Base-by-base conservation (phyloP, 2,888 invertebrate species). In the Diarsia mendica region DNA sequence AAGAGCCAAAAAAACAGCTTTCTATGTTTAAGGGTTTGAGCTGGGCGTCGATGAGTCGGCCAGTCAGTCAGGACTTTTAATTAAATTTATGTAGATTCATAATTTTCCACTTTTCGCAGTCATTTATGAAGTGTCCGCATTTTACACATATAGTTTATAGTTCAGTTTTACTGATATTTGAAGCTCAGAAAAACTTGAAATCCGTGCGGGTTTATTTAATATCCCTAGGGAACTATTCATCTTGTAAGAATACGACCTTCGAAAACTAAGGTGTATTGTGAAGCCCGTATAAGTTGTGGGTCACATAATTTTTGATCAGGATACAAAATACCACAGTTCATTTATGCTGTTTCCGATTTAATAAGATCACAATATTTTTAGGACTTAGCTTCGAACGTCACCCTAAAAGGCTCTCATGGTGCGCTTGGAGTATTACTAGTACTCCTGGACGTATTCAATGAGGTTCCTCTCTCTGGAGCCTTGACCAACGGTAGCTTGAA, bases 171-270 rank as follows among this genome's bases (percentile, higher is more conserved):
- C 51, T 46, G 44, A 55, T 65, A 73, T 74, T 66, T 10, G n/a
- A 67, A 67, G 70, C 61, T 75, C n/a, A 60, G 53, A 69, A 64
- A 48, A 74, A 75, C 72, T 75, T 71, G 5, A 3, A 61, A 73
- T 61, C 44, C 44, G 13, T 73, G 60, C 64, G 53, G 58, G 71
- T 75, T 76, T 51, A 83, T 78, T 75, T 18, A 10, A 20, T 33
- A 51, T 64, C 81, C 65, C 81, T 49, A 28, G 48, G 55, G 77
- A 33, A 67, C 64, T 53, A 78, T 83, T 51, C 53, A 58, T 76
- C 73, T 80, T 84, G 72, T 67, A 51, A 6, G 49, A 70, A 66
- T 72, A 61, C 61, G 60, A 64, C 20, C 33, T 74, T 67, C 55
- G 60, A 53, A 20, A 60, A 33, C 20, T 28, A 49, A n/a, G 44